Conservation (phyloP, 2,113 vertebrate genomes). For the Rhinolophus ferrumequinum region DNA sequence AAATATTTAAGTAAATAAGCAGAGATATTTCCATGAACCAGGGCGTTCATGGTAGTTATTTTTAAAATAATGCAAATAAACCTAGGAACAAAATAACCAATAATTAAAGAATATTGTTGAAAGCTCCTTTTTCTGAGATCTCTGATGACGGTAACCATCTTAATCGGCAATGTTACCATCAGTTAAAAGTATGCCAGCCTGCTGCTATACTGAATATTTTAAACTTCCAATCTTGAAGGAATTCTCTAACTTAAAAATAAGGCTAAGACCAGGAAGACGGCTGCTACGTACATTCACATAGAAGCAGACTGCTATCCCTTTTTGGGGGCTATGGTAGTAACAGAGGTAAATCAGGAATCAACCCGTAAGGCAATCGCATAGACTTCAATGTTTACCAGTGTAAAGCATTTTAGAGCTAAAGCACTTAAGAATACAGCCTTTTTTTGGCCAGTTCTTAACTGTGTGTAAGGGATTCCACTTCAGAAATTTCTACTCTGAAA, state of each 20-base stretch:
- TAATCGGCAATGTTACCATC: neutral
- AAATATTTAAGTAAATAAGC: constrained; percentile 46
- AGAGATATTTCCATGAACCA: constrained; percentile 50
- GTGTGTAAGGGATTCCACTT: neutral
- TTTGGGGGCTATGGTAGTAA: neutral
- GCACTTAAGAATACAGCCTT: neutral
- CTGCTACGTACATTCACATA: neutral
- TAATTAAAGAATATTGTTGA: constrained; percentile 40
- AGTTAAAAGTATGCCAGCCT: constrained; percentile 6
- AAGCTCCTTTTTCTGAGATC: neutral
- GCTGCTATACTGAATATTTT: constrained; percentile 22
- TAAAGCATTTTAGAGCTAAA: neutral
- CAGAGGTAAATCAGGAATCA: neutral
- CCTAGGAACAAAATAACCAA: constrained; percentile 15
- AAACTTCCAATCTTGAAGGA: constrained; percentile 48
- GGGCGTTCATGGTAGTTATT: neutral
- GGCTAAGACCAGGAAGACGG: neutral
- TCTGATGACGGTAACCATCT: neutral
- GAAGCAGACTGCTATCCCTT: neutral
- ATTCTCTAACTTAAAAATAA: neutral
- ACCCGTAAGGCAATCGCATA: neutral
- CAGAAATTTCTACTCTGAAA: constrained; percentile 12
- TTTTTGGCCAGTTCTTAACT: neutral
- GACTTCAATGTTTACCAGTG: neutral
- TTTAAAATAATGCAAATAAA: constrained; percentile 57